Percentiles rank a stretch among this genome's conserved stretches.
Evolutionary conservation across 53 echinoderm and acorn worm genomes (phyloP).

Genomic region (Crossaster papposus): DNA sequence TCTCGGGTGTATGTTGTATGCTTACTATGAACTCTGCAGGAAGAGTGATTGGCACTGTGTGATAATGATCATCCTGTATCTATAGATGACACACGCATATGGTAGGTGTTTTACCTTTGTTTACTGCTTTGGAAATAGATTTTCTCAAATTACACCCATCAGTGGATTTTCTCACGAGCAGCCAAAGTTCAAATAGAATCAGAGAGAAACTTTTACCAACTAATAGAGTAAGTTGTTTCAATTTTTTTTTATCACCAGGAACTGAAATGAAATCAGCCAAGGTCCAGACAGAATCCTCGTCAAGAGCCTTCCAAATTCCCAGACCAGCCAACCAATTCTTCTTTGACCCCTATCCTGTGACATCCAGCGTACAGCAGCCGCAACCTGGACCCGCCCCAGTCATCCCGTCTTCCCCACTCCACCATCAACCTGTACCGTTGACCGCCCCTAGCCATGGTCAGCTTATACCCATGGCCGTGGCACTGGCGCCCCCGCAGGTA

Average conservation of each 20-base stretch:
- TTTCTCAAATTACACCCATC: no score
- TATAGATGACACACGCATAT: no score
- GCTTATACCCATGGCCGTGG: conserved; percentile 88
- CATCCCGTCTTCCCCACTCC: not conserved
- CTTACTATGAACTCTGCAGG: no score
- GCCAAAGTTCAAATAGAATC: not conserved
- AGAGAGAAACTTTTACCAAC: not conserved
- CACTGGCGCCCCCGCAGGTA: conserved; percentile 74
- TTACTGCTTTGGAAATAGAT: no score
- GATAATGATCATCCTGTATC: no score
- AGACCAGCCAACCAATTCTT: conserved; percentile 62
- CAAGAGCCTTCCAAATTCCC: conserved; percentile 4
- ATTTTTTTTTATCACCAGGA: conserved; percentile 15
- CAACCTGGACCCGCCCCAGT: not conserved
- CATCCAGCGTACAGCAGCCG: not conserved
- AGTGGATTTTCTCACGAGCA: no score
- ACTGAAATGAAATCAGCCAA: conserved; percentile 57
- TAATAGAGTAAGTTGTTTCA: not conserved
- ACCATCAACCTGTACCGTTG: conserved; percentile 31
- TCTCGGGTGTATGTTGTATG: no score
- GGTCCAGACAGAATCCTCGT: conserved; percentile 38
- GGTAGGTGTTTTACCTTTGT: no score
- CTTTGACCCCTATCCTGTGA: conserved; percentile 65
- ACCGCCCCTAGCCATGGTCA: conserved; percentile 71
- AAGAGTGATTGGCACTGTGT: no score